These are phyloP conservation scores for Salpingus planirostris DNA, from an alignment of 2,888 invertebrate genomes.

Conservation along the genomic window DNA sequence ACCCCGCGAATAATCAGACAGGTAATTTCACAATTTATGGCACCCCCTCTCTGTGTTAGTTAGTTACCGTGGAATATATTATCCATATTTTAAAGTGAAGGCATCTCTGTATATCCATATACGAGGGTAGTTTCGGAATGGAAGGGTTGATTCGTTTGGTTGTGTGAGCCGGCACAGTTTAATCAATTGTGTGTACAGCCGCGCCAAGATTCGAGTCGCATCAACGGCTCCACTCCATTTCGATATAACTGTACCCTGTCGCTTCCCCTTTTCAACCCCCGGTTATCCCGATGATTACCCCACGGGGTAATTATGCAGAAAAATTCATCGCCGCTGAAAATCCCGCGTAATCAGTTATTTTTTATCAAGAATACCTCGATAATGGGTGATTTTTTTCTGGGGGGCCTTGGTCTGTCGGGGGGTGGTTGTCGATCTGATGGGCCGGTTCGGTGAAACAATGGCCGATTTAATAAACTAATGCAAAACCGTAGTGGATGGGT, in stretches of 20 bases:
- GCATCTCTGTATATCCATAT: slow-evolving; percentile 33
- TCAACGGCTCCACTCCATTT: too few relatives aligned
- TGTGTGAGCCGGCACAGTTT: slow-evolving; percentile 26
- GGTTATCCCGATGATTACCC: too few relatives aligned
- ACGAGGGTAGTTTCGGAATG: slow-evolving; percentile 18
- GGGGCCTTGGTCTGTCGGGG: background rate
- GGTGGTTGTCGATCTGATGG: background rate
- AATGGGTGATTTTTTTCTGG: too few relatives aligned
- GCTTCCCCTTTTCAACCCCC: too few relatives aligned
- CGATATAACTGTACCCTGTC: too few relatives aligned
- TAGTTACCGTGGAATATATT: too few relatives aligned
- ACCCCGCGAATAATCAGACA: too few relatives aligned
- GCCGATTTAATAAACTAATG: slow-evolving; percentile 36
- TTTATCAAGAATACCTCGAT: too few relatives aligned
- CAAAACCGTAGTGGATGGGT: slow-evolving; percentile 35
- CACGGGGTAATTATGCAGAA: too few relatives aligned
- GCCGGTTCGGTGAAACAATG: slow-evolving; percentile 27
- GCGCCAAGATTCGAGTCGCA: slow-evolving; percentile 27
- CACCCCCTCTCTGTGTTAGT: slow-evolving; percentile 33
- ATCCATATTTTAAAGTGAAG: too few relatives aligned
- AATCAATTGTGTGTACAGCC: slow-evolving; percentile 34
- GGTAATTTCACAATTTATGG: slow-evolving; percentile 37
- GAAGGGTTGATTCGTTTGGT: slow-evolving; percentile 19
- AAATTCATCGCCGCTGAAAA: too few relatives aligned
- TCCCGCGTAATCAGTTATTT: too few relatives aligned